Conservation (phyloP, 2,888 invertebrate genomes). For the Callyntrura sp. region DNA sequence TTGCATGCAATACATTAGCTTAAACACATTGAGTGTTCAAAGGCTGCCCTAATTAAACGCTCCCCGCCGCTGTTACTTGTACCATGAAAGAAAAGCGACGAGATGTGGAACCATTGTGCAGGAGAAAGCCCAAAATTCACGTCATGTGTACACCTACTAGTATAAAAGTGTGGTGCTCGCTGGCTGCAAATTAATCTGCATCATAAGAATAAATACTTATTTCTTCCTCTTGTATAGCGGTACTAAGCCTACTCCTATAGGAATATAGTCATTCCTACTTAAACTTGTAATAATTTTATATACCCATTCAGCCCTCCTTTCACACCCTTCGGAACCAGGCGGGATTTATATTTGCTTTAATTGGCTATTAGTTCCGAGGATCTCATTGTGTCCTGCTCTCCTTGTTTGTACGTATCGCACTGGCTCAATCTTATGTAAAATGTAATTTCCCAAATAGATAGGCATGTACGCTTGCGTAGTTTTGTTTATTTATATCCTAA, state of each 20-base stretch:
- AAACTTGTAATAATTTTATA: constrained; percentile 40
- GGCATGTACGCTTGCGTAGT: too few species aligned
- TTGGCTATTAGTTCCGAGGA: constrained; percentile 66
- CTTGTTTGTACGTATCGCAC: constrained; percentile 8
- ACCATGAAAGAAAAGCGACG: background rate
- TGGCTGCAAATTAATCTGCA: constrained; percentile 4
- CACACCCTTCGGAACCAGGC: constrained; percentile 57
- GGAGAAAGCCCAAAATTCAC: background rate
- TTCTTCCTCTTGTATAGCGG: background rate
- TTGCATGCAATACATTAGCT: constrained; percentile 57
- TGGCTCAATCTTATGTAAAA: too few species aligned
- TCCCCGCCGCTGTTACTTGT: constrained; percentile 36
- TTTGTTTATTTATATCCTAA: too few species aligned
- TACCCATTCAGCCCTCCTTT: background rate
- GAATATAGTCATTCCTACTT: background rate
- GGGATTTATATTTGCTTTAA: constrained; percentile 68
- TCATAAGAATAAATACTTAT: background rate
- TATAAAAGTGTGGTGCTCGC: too few species aligned
- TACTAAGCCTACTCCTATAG: background rate
- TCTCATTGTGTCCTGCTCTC: constrained; percentile 15
- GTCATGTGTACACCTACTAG: background rate
- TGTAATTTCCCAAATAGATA: too few species aligned
- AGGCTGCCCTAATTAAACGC: constrained; percentile 71
- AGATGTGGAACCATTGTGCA: constrained; percentile 21
- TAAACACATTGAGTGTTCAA: constrained; percentile 52